Evolutionary conservation across 2,113 vertebrate genomes (phyloP).

Genomic region (Sphyrna mokarran): DNA sequence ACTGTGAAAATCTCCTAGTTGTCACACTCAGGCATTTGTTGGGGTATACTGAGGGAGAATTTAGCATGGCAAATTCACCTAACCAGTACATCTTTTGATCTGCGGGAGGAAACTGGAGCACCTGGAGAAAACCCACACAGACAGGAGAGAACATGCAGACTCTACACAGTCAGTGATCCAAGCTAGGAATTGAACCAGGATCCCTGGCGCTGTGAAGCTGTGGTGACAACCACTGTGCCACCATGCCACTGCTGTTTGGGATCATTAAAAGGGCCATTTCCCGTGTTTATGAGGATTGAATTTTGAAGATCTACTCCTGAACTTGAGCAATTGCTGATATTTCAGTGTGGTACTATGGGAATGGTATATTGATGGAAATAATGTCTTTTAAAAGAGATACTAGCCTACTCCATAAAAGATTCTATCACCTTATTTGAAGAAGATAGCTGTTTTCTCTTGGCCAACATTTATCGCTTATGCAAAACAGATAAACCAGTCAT

Average conservation of each 20-base stretch:
- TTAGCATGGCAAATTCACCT: too few species aligned
- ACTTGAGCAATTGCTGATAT: background rate
- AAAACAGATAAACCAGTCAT: background rate
- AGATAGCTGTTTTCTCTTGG: background rate
- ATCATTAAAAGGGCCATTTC: background rate
- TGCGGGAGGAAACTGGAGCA: too few species aligned
- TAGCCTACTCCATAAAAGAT: background rate
- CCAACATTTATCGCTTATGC: background rate
- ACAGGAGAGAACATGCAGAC: too few species aligned
- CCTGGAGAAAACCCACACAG: too few species aligned
- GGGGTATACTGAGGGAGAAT: too few species aligned
- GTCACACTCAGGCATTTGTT: too few species aligned
- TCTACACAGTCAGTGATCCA: too few species aligned
- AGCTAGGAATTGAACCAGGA: too few species aligned
- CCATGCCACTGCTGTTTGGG: background rate
- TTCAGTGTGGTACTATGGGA: background rate
- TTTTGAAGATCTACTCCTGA: background rate
- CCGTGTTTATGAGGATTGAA: background rate
- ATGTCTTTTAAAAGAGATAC: background rate
- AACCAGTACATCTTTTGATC: too few species aligned
- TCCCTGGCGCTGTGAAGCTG: too few species aligned
- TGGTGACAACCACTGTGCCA: too few species aligned
- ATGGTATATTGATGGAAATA: background rate
- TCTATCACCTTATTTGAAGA: background rate
- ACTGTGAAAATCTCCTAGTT: too few species aligned